These are phyloP conservation scores for Channa striata DNA, from an alignment of 2,797 vertebrate genomes.

Conservation along the genomic window DNA sequence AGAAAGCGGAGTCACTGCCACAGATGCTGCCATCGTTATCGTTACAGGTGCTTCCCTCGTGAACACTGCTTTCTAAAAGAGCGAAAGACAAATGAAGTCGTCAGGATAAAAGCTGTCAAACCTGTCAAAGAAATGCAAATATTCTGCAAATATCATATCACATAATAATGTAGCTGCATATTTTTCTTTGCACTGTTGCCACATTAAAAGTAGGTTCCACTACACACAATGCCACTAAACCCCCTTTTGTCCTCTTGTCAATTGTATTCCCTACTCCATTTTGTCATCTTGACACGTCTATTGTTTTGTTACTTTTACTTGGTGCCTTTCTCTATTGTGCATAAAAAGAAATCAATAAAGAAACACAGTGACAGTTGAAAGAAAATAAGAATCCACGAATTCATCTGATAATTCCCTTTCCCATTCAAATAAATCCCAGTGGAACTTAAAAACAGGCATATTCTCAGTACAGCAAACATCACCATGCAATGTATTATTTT, in stretches of 20 bases:
- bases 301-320: slow-evolving; percentile 35
- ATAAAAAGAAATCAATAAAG: slow-evolving; percentile 10
- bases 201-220: slow-evolving; percentile 52
- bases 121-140: slow-evolving; percentile 45
- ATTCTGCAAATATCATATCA: slow-evolving; percentile 27
- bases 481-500: background rate
- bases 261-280: slow-evolving; percentile 46
- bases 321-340: slow-evolving; percentile 20
- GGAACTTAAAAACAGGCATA: slow-evolving; percentile 10
- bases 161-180: slow-evolving; percentile 16
- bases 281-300: slow-evolving; percentile 38
- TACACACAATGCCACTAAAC: slow-evolving; percentile 25
- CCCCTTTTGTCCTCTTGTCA: slow-evolving; percentile 42
- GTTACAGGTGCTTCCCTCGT: slow-evolving; percentile 89
- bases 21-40: slow-evolving; percentile 95
- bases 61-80: slow-evolving; percentile 87
- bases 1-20: slow-evolving; percentile 94
- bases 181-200: slow-evolving; percentile 6
- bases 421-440: slow-evolving; percentile 29
- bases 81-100: slow-evolving; percentile 22
- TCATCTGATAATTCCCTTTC: slow-evolving; percentile 31
- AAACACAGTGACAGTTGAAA: slow-evolving; percentile 51
- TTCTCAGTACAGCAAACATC: slow-evolving; percentile 13
- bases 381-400: slow-evolving; percentile 27
- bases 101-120: slow-evolving; percentile 37